Percentiles rank a stretch among this genome's conserved stretches.
phyloP scores from a whole-genome alignment of 2,797 vertebrate species.

The Acrossocheilus wenchowensis region DNA sequence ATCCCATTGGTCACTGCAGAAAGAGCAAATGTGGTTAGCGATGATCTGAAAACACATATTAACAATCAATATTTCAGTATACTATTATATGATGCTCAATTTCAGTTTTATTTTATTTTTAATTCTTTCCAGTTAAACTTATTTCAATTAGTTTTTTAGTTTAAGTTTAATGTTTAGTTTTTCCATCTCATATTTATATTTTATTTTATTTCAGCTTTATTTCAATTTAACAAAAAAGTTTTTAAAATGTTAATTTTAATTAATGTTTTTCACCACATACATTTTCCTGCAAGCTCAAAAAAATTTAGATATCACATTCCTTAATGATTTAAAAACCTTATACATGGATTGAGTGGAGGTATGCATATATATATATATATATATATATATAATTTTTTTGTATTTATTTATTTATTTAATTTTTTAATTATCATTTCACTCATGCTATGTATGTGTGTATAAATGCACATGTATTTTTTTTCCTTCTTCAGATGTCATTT shows the following conservation, averaged over 20 bases:
- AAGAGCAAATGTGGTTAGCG: slow-evolving; percentile 7
- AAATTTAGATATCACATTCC: too few species aligned
- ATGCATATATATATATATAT: too few species aligned
- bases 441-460: too few species aligned
- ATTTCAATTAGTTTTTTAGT: not conserved
- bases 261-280: not conserved
- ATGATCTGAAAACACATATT: not conserved
- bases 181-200: not conserved
- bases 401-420: too few species aligned
- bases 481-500: too few species aligned
- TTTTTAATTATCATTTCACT: too few species aligned
- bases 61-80: not conserved
- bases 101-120: not conserved
- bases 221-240: not conserved
- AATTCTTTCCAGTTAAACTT: not conserved
- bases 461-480: too few species aligned
- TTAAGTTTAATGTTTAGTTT: not conserved
- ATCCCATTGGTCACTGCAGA: slow-evolving; percentile 92
- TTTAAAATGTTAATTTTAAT: not conserved
- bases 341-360: too few species aligned
- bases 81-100: not conserved
- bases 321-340: too few species aligned
- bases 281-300: not conserved
- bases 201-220: too few species aligned
- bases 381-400: too few species aligned